Conservation (phyloP, 2,113 vertebrate species). For the Mesocricetus auratus region DNA sequence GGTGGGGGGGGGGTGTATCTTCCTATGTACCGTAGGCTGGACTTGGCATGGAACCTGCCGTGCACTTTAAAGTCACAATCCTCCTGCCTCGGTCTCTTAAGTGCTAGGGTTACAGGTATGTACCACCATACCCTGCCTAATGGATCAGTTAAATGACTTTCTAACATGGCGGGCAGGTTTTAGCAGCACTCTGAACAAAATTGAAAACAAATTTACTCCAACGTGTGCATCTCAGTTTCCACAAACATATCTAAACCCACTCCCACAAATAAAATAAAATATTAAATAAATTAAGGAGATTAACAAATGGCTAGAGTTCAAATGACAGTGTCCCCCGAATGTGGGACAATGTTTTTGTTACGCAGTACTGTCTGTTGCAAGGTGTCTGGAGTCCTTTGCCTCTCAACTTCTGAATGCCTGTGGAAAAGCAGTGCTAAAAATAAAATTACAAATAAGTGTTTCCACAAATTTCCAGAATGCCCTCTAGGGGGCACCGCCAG, state of each 20-base stretch:
- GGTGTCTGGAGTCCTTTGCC: background rate
- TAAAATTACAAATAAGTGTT: background rate
- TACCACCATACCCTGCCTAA: background rate
- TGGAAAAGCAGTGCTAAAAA: background rate
- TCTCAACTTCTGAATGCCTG: background rate
- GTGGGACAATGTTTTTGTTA: background rate
- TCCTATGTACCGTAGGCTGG: background rate
- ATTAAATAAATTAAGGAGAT: background rate
- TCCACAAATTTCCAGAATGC: background rate
- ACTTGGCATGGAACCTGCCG: background rate
- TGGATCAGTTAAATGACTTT: background rate
- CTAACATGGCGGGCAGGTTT: background rate
- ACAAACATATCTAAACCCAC: background rate
- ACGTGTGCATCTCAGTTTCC: background rate
- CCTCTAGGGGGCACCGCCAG: constrained; percentile 35
- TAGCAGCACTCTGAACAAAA: background rate
- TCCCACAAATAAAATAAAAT: background rate
- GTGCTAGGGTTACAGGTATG: background rate
- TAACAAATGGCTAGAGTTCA: background rate
- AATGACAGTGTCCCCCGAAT: background rate
- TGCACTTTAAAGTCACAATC: background rate
- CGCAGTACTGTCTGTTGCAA: background rate
- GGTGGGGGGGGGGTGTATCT: background rate
- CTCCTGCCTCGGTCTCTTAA: background rate
- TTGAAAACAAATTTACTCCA: background rate